Evolutionary conservation across 2,888 invertebrate species (phyloP), one percentile per base, ranked within the genome.

Genomic region (Amphiduros pacificus): DNA sequence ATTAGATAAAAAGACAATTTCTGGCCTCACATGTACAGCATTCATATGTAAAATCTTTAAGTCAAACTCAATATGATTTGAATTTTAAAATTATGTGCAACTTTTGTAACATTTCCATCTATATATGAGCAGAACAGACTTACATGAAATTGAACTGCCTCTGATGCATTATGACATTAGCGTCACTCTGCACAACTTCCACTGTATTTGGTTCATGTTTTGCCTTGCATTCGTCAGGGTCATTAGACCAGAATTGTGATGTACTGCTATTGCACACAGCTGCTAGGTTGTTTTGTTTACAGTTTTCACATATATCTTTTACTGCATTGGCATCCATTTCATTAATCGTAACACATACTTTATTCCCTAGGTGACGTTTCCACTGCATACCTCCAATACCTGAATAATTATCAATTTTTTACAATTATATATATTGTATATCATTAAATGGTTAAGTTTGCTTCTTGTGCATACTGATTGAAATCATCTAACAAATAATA

Each of bases 71-170:
- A n/a, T n/a, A n/a, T n/a, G n/a, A n/a, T n/a, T n/a, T n/a, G n/a
- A n/a, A n/a, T n/a, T n/a, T n/a, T n/a, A n/a, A n/a, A n/a, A n/a
- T n/a, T n/a, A n/a, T n/a, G n/a, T n/a, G n/a, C n/a, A n/a, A n/a
- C n/a, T n/a, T n/a, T n/a, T n/a, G n/a, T n/a, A n/a, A n/a, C n/a
- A n/a, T n/a, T n/a, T n/a, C n/a, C n/a, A n/a, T n/a, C n/a, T n/a
- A n/a, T n/a, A n/a, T n/a, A n/a, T n/a, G n/a, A 41, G 2, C 41
- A 3, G 17, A 20, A 50, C 11, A 22, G 2, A 57, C 56, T 58
- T 48, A 62, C 63, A 63, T 63, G 59, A 63, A 63, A 28, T 55
- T n/a, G 36, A 59, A 59, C 55, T 63, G 63, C 17, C 63, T 52
- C 9, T 59, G 49, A 28, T 63, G 59, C 59, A 63, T 44, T 36